These are phyloP conservation scores for Asarcornis scutulata DNA, from an alignment of 2,113 vertebrate species.

Conservation along the genomic window DNA sequence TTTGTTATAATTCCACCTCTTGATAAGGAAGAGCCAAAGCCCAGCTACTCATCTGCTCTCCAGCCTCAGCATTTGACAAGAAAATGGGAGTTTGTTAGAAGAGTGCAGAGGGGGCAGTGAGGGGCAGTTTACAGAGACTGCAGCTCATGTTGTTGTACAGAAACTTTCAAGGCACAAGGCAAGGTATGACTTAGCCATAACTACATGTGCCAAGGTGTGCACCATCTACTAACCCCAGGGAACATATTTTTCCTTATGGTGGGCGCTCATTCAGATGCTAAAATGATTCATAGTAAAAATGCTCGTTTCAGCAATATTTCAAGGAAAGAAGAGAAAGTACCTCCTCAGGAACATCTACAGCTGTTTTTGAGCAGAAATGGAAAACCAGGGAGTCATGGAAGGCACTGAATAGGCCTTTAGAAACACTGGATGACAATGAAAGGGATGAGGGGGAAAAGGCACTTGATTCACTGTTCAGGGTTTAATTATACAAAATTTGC, in stretches of 20 bases:
- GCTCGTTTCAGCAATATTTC: neutral
- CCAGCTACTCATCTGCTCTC: neutral
- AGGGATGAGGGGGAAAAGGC: neutral
- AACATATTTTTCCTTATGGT: neutral
- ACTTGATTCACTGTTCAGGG: neutral
- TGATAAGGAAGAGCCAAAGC: neutral
- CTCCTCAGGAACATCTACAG: neutral
- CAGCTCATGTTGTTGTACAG: neutral
- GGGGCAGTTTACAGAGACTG: neutral
- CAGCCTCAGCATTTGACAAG: neutral
- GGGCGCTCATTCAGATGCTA: neutral
- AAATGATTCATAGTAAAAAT: neutral
- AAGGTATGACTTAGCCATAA: neutral
- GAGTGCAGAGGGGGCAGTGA: neutral
- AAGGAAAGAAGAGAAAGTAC: neutral
- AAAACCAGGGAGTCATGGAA: neutral
- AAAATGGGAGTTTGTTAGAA: neutral
- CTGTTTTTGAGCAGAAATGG: neutral
- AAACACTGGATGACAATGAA: neutral
- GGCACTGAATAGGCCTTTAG: neutral
- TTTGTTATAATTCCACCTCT: neutral
- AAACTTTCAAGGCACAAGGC: neutral
- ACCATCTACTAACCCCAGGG: neutral
- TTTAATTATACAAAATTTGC: neutral
- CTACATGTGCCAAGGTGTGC: neutral